Percentiles rank a stretch among this genome's conserved stretches.
Conservation (phyloP, 2,113 vertebrate genomes). For the pig (Sus scrofa) region DNA sequence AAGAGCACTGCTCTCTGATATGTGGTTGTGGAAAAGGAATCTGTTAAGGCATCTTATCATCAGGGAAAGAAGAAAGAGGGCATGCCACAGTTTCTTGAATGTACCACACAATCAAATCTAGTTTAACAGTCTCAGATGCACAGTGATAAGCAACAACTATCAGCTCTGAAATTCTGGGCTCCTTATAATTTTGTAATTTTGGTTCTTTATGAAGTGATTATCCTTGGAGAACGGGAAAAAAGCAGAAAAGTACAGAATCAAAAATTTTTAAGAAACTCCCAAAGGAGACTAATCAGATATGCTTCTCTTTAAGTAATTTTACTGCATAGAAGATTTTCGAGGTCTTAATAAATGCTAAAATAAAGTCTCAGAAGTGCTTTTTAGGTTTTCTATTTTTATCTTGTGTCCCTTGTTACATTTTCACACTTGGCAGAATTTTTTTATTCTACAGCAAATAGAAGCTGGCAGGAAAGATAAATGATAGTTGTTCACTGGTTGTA, state of each 20-base stretch:
- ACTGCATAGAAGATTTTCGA: slow-evolving; percentile 23
- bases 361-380: slow-evolving; percentile 44
- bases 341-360: slow-evolving; percentile 56
- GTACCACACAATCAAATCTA: not conserved
- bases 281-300: slow-evolving; percentile 6
- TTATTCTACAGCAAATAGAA: not conserved
- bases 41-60: not conserved
- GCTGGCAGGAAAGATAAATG: not conserved
- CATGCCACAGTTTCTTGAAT: not conserved
- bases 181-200: slow-evolving; percentile 36
- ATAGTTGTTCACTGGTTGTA: not conserved
- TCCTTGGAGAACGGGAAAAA: not conserved
- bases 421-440: not conserved
- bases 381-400: slow-evolving; percentile 63
- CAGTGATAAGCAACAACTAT: not conserved
- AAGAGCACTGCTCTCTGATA: not conserved
- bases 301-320: slow-evolving; percentile 50
- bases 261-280: slow-evolving; percentile 37
- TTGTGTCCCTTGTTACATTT: slow-evolving; percentile 23
- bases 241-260: slow-evolving; percentile 4
- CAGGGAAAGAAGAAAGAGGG: not conserved
- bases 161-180: not conserved
- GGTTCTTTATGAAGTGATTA: not conserved
- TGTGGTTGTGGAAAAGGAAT: not conserved
- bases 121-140: not conserved